Percentiles rank a stretch among this genome's conserved stretches.
These are phyloP conservation scores for Orussus abietinus DNA, from an alignment of 1,140 invertebrate species.

Conservation along the genomic window DNA sequence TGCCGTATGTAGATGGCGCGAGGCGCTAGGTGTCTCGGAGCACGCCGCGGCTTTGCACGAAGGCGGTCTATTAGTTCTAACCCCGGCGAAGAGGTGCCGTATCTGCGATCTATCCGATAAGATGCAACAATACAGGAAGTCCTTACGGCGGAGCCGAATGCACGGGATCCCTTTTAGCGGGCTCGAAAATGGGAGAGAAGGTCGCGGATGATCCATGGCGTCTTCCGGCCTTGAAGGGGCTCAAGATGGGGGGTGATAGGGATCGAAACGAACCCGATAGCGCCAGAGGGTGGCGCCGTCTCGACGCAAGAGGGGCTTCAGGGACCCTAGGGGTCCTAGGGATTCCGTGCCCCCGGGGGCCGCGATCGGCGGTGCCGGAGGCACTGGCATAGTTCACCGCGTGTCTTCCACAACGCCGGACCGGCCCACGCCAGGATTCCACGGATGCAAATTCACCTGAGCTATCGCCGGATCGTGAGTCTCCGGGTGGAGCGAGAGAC, in stretches of 20 bases:
- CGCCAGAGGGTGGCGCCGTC: not conserved
- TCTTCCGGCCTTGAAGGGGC: not conserved
- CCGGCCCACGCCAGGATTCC: constrained; percentile 43
- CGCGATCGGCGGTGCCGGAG: no score
- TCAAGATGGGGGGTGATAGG: not conserved
- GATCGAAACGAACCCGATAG: not conserved
- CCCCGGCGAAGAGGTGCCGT: constrained; percentile 23
- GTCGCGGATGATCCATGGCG: constrained; percentile 22
- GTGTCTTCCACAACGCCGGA: no score
- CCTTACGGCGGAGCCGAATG: constrained; percentile 11
- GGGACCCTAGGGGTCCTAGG: no score
- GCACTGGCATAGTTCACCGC: no score
- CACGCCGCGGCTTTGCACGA: constrained; percentile 20
- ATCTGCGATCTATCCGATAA: constrained; percentile 41
- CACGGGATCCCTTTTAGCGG: constrained; percentile 13
- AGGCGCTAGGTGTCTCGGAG: constrained; percentile 24
- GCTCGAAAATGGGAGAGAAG: no score
- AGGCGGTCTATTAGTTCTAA: constrained; percentile 41
- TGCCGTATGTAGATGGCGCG: constrained; percentile 38
- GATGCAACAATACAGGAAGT: constrained; percentile 26
- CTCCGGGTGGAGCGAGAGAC: constrained; percentile 19
- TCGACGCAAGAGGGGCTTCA: not conserved
- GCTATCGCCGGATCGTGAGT: constrained; percentile 46
- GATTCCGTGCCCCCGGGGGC: no score
- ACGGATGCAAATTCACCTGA: constrained; percentile 47